These are phyloP conservation scores for Caenorhabditis virilis DNA, from an alignment of 2,888 invertebrate species.

Conservation along the genomic window DNA sequence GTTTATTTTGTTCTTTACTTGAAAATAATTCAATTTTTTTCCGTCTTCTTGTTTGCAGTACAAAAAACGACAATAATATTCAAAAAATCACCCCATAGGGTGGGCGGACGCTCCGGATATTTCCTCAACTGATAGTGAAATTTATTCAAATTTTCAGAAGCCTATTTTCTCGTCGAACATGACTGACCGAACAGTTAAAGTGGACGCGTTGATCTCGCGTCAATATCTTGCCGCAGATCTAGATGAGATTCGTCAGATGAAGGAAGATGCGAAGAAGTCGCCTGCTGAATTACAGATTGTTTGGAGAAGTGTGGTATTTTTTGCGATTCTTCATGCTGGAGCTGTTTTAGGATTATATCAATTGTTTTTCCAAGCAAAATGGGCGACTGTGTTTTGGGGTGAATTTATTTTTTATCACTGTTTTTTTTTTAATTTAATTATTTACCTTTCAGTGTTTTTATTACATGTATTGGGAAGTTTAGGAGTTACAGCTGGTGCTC, in stretches of 20 bases:
- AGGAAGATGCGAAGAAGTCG: slow-evolving; percentile 40
- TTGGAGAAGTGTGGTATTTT: slow-evolving; percentile 64
- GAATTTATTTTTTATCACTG: too few species aligned
- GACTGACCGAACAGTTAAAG: slow-evolving; percentile 10
- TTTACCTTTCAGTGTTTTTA: slow-evolving; percentile 52
- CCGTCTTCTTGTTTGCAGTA: too few species aligned
- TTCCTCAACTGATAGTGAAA: too few species aligned
- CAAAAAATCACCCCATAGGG: too few species aligned
- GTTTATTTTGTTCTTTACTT: too few species aligned
- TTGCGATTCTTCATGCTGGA: slow-evolving; percentile 58
- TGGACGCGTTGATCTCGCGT: slow-evolving; percentile 19
- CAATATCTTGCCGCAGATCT: slow-evolving; percentile 57
- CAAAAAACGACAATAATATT: too few species aligned
- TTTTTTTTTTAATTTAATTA: too few species aligned
- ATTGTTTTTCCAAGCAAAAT: slow-evolving; percentile 57
- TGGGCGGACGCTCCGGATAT: too few species aligned
- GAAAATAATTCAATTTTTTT: too few species aligned
- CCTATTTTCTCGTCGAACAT: too few species aligned
- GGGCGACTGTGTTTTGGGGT: slow-evolving; percentile 62
- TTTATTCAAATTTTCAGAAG: too few species aligned
- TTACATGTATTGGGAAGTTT: slow-evolving; percentile 75
- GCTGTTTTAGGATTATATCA: slow-evolving; percentile 62
- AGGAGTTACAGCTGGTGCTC: slow-evolving; percentile 92
- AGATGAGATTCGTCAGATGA: slow-evolving; percentile 52
- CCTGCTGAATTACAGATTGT: slow-evolving; percentile 43